These are phyloP conservation scores for Ennomos fuscantarius DNA, from an alignment of 2,888 invertebrate genomes.

Conservation along the genomic window DNA sequence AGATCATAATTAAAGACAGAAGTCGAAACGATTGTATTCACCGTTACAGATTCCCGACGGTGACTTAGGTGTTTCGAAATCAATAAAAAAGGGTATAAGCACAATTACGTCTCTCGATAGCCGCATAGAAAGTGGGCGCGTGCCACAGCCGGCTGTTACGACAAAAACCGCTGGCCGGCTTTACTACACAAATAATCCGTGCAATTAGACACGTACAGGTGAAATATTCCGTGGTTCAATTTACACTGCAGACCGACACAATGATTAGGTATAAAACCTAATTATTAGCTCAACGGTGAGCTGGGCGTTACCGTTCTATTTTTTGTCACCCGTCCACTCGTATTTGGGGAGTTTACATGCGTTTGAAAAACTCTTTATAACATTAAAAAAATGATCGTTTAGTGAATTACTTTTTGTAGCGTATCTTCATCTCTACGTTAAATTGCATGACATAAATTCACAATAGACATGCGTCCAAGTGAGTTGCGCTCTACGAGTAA, in stretches of 20 bases:
- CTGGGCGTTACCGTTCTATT: conserved; percentile 58
- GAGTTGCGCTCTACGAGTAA: conserved; percentile 46
- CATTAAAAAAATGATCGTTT: conserved; percentile 6
- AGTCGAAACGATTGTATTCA: conserved; percentile 52
- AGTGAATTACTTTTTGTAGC: conserved; percentile 11
- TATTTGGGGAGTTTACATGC: conserved; percentile 25
- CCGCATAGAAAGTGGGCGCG: conserved; percentile 80
- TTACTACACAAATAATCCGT: conserved; percentile 77
- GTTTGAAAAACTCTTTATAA: conserved; percentile 13
- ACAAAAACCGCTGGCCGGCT: conserved; percentile 73
- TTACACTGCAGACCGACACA: conserved; percentile 66
- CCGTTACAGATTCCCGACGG: conserved; percentile 69
- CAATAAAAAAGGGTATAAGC: conserved; percentile 71
- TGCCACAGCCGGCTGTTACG: conserved; percentile 57
- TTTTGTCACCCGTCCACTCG: conserved; percentile 45
- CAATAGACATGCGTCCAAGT: conserved; percentile 29
- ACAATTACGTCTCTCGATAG: conserved; percentile 71
- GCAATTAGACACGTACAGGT: conserved; percentile 82
- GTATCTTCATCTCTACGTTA: conserved; percentile 15
- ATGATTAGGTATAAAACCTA: conserved; percentile 67
- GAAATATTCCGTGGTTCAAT: conserved; percentile 79
- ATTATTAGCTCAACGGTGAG: conserved; percentile 45
- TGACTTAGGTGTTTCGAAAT: conserved; percentile 70
- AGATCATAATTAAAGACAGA: conserved; percentile 37
- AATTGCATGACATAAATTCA: conserved; percentile 37